These are phyloP conservation scores for Oscheius sp. DNA, from an alignment of 2,888 invertebrate species.

Conservation along the genomic window DNA sequence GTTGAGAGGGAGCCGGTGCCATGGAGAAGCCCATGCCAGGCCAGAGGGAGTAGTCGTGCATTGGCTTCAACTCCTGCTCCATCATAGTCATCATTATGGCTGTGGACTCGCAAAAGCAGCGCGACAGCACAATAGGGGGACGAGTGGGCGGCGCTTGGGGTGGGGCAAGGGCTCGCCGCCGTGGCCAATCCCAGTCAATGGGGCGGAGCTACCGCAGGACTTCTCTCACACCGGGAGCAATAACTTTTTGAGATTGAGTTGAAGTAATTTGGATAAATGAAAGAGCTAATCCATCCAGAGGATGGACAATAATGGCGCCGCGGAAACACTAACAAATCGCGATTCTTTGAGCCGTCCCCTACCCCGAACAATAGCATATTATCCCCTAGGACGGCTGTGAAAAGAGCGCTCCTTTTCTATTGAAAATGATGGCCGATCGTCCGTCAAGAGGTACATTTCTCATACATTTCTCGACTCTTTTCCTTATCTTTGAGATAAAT, in stretches of 20 bases:
- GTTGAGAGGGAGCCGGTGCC: slow-evolving; percentile 39
- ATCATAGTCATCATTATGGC: slow-evolving; percentile 47
- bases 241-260: neutral
- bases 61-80: slow-evolving; percentile 46
- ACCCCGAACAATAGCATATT: slow-evolving; percentile 23
- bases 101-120: slow-evolving; percentile 30
- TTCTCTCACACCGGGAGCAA: neutral
- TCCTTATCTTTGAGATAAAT: no score
- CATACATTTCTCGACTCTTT: no score
- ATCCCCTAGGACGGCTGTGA: slow-evolving; percentile 22
- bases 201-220: slow-evolving; percentile 22
- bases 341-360: slow-evolving; percentile 7
- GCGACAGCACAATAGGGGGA: slow-evolving; percentile 25
- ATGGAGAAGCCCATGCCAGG: slow-evolving; percentile 38
- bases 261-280: no score
- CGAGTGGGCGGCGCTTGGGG: slow-evolving; percentile 24
- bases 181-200: slow-evolving; percentile 9
- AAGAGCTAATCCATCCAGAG: neutral
- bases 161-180: slow-evolving; percentile 18
- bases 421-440: slow-evolving; percentile 6
- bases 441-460: neutral
- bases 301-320: neutral
- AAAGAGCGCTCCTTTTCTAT: slow-evolving; percentile 24
- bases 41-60: slow-evolving; percentile 46
- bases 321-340: slow-evolving; percentile 11